These are phyloP conservation scores for Mythimna vitellina DNA, from an alignment of 2,888 invertebrate genomes.

Conservation along the genomic window DNA sequence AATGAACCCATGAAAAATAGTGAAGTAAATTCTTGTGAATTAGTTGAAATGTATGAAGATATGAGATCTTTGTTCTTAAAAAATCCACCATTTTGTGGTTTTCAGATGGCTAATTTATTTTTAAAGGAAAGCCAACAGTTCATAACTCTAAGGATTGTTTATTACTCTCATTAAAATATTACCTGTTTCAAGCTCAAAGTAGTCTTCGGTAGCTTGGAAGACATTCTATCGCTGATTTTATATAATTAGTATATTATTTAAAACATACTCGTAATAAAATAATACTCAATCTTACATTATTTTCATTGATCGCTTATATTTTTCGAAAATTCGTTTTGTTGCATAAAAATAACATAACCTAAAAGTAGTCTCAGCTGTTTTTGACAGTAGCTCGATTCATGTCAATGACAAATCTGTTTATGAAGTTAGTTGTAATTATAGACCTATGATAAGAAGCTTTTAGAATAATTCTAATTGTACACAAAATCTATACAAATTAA, in stretches of 20 bases:
- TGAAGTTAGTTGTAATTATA: too few relatives aligned
- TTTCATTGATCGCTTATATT: not conserved
- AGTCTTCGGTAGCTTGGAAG: constrained; percentile 85
- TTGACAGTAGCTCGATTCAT: constrained; percentile 13
- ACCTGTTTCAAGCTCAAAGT: constrained; percentile 92
- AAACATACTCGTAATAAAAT: not conserved
- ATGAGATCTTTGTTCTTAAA: not conserved
- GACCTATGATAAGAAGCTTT: too few relatives aligned
- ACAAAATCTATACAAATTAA: too few relatives aligned
- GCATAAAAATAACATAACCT: constrained; percentile 46
- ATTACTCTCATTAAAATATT: constrained; percentile 10
- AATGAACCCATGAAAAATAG: not conserved
- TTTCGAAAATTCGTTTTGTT: not conserved
- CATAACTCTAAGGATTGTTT: not conserved
- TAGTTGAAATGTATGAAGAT: not conserved
- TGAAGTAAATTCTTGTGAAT: not conserved
- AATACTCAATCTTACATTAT: not conserved
- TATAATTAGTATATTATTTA: not conserved
- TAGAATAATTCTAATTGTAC: too few relatives aligned
- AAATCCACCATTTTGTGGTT: not conserved
- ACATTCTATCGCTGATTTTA: constrained; percentile 65
- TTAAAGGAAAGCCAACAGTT: not conserved
- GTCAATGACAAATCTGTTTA: too few relatives aligned
- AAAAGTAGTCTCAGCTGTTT: constrained; percentile 48
- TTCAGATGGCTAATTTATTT: not conserved